These are phyloP conservation scores for Bucco capensis DNA, from an alignment of 2,113 vertebrate genomes.

Conservation along the genomic window DNA sequence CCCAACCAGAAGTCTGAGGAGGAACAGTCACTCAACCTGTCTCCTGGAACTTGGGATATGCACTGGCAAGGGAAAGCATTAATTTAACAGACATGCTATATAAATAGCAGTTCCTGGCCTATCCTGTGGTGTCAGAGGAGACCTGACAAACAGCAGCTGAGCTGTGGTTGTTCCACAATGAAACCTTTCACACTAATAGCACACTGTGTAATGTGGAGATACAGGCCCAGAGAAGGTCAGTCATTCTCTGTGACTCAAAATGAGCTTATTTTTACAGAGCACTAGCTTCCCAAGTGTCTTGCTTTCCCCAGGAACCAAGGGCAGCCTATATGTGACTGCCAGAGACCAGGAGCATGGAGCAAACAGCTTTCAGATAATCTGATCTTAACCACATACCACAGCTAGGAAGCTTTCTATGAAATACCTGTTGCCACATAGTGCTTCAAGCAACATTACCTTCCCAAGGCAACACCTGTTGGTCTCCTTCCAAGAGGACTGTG, in stretches of 20 bases:
- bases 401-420: background rate
- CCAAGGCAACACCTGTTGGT: background rate
- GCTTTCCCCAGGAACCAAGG: background rate
- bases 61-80: background rate
- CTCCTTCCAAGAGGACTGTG: background rate
- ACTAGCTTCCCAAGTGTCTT: background rate
- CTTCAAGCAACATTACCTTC: background rate
- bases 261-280: background rate
- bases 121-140: background rate
- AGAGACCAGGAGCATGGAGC: background rate
- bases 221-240: background rate
- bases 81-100: background rate
- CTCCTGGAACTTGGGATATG: background rate
- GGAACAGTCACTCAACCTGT: background rate
- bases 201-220: background rate
- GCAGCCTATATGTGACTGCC: background rate
- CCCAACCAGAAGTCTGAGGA: background rate
- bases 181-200: background rate
- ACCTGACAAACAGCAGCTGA: slow-evolving; percentile 11
- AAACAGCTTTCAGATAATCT: background rate
- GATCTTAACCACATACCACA: background rate
- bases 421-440: background rate
- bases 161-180: background rate
- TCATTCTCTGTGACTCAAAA: background rate
- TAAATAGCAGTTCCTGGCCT: slow-evolving; percentile 20